phyloP scores from a whole-genome alignment of 2,888 invertebrate genomes.

The Hoplodrina blanda region DNA sequence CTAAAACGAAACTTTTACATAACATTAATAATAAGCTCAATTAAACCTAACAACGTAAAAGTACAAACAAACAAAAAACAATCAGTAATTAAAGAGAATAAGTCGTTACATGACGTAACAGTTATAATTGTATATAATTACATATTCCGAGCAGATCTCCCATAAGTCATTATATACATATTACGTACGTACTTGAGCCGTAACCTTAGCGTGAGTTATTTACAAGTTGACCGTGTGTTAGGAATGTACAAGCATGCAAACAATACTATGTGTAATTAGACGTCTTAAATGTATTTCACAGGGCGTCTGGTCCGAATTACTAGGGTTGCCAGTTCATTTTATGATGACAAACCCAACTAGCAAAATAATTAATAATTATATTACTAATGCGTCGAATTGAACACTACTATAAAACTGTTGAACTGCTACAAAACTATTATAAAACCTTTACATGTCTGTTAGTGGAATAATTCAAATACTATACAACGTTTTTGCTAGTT shows the following conservation, averaged over 20 bases:
- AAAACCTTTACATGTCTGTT: no score
- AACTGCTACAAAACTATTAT: no score
- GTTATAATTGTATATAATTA: constrained; percentile 53
- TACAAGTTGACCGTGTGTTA: constrained; percentile 43
- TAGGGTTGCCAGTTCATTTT: constrained; percentile 20
- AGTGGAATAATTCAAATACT: no score
- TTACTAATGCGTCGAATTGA: no score
- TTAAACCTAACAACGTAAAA: constrained; percentile 36
- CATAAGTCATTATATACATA: constrained; percentile 52
- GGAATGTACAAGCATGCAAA: constrained; percentile 41
- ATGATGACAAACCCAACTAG: no score
- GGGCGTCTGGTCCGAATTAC: constrained; percentile 18
- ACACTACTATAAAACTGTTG: no score
- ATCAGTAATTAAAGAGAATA: constrained; percentile 50
- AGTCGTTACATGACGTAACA: constrained; percentile 46
- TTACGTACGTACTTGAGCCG: constrained; percentile 33
- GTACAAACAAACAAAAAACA: constrained; percentile 31
- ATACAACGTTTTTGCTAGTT: no score
- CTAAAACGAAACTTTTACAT: constrained; percentile 36
- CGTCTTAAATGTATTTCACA: constrained; percentile 47
- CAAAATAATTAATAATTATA: no score
- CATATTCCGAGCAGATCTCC: constrained; percentile 55
- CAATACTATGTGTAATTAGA: constrained; percentile 59
- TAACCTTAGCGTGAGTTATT: constrained; percentile 48
- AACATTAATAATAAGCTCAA: constrained; percentile 31